Base-by-base conservation (phyloP, 1,140 invertebrate species). In the Epicauta chinensis region DNA sequence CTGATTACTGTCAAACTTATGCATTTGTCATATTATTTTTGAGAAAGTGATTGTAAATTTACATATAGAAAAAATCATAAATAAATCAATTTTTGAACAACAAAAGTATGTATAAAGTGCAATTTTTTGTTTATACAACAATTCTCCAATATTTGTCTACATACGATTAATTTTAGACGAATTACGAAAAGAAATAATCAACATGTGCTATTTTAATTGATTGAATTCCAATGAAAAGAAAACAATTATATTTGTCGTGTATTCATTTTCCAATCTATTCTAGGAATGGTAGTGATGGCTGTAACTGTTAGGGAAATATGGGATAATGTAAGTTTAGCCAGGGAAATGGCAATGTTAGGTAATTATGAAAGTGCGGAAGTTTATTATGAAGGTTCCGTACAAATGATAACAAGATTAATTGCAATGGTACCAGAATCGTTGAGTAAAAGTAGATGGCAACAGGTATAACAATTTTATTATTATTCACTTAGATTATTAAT, bases 361-460 rank as follows among this genome's bases (percentile, higher is more conserved):
- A 96, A 97, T 71, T 98, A 98, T 70, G 94, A 97, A 65, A 91
- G 89, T 49, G 89, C 93, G 9, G 78, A 84, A 61, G 91, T 97
- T 39, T 97, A 97, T 73, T 98, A 97, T 70, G 89, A 97, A 74
- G 91, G 93, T 40, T 89, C 93, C 3, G 78, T 94, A 29, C 89
- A 93, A 69, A 89, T 93, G 73, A 89, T 96, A 60, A 88, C 92
- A 64, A 83, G 82, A 60, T 77, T 95, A 16, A 78, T 97, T 36
- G 76, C 81, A 12, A 86, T 83, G 32, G 90, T 93, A 38, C 84
- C 79, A 11, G 93, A 86, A 84, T 71, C 82, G 81, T 39, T 82
- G 82, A 55, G 79, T 84, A 49, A 94, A 87, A 75, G 81, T 81
- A 55, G 90, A 87, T 75, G 97, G 94, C 92, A 91, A 86, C 70